phyloP scores from a whole-genome alignment of 2,888 invertebrate genomes.

The Keiferia lycopersicella region DNA sequence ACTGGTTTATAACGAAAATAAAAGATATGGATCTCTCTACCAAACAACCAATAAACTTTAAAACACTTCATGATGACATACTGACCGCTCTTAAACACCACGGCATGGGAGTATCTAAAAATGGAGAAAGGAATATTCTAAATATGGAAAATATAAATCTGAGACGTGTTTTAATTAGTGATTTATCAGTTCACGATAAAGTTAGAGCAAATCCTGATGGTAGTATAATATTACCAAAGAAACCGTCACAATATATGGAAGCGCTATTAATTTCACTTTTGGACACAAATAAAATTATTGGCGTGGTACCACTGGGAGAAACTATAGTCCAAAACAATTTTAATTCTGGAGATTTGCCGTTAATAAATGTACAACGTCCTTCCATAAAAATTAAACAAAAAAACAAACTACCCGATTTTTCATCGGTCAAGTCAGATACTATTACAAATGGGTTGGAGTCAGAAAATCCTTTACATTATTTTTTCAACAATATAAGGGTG shows the following conservation, averaged over 20 bases:
- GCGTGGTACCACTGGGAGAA: slow-evolving; percentile 49
- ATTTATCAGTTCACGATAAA: slow-evolving; percentile 40
- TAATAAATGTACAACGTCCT: too few species aligned
- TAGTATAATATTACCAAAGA: slow-evolving; percentile 33
- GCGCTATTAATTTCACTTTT: slow-evolving; percentile 49
- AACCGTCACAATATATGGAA: slow-evolving; percentile 46
- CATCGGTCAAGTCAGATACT: too few species aligned
- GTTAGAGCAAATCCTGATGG: slow-evolving; percentile 32
- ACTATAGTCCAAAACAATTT: background rate
- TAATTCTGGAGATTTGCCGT: background rate
- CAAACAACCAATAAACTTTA: slow-evolving; percentile 37
- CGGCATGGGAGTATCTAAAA: background rate
- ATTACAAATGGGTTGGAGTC: too few species aligned
- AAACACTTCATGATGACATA: slow-evolving; percentile 42
- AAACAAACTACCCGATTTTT: too few species aligned
- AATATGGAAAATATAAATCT: slow-evolving; percentile 48
- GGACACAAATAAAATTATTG: slow-evolving; percentile 53
- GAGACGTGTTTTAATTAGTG: slow-evolving; percentile 54
- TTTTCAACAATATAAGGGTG: too few species aligned
- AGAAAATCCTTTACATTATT: too few species aligned
- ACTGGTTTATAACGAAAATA: slow-evolving; percentile 52
- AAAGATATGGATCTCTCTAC: slow-evolving; percentile 36
- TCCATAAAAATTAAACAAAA: too few species aligned
- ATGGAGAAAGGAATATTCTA: slow-evolving; percentile 46
- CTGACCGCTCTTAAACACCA: slow-evolving; percentile 21